Evolutionary conservation across 2,113 vertebrate genomes (phyloP).

Genomic region (Puffinus mauretanicus): DNA sequence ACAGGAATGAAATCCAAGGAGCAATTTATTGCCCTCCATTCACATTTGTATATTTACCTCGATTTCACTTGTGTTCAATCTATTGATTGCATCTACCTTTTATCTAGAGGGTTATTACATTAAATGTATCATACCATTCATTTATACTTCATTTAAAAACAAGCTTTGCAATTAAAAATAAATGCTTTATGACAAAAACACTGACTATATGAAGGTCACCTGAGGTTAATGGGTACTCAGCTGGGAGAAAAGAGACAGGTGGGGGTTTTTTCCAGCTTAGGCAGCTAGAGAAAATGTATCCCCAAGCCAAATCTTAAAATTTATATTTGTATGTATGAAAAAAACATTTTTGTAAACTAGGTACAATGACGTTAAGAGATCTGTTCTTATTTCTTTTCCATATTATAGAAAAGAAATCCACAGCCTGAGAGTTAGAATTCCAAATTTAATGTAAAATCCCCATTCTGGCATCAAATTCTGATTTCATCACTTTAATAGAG

Average conservation of each 20-base stretch:
- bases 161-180: background rate
- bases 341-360: background rate
- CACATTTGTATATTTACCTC: background rate
- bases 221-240: background rate
- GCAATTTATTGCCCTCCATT: background rate
- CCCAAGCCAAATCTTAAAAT: background rate
- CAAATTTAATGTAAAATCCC: background rate
- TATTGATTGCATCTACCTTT: background rate
- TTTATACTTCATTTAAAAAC: background rate
- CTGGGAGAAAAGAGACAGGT: background rate
- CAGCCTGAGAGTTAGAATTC: background rate
- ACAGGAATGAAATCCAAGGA: background rate
- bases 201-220: background rate
- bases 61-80: background rate
- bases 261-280: fast-evolving
- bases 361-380: background rate
- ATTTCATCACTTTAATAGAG: background rate
- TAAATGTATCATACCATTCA: background rate
- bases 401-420: background rate
- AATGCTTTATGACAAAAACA: background rate
- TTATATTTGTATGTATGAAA: background rate
- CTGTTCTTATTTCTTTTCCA: background rate
- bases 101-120: background rate
- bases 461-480: background rate
- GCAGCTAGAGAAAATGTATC: background rate